A percentile compares a stretch with the other conserved stretches of the same genome.
Evolutionary conservation across 2,113 vertebrate species (phyloP).

Genomic region (Laterallus jamaicensis): DNA sequence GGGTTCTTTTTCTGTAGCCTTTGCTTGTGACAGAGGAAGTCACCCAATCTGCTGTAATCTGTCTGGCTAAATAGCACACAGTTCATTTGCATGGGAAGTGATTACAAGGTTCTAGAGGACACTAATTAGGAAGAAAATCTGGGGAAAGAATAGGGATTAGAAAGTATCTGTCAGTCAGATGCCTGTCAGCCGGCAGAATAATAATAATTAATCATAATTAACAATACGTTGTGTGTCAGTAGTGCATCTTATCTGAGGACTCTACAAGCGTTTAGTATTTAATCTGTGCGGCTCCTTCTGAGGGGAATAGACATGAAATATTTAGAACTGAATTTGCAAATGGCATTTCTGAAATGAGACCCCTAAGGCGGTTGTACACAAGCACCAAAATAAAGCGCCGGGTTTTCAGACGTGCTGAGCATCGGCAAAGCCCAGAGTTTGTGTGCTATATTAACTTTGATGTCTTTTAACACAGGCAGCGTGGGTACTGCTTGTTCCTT

Average conservation of each 20-base stretch:
- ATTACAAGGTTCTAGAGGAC: constrained; percentile 53
- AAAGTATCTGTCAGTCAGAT: constrained; percentile 5
- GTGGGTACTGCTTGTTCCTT: rapidly evolving
- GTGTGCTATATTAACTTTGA: background rate
- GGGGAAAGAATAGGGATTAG: constrained; percentile 44
- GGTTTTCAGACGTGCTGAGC: background rate
- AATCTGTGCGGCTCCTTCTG: background rate
- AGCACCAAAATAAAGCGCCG: background rate
- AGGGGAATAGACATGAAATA: constrained; percentile 30
- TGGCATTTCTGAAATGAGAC: constrained; percentile 18
- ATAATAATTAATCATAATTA: constrained; percentile 47
- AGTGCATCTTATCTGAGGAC: constrained; percentile 10
- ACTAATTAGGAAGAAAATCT: constrained; percentile 48
- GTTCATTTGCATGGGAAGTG: constrained; percentile 8
- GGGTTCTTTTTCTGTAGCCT: background rate
- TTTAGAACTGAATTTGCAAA: constrained; percentile 43
- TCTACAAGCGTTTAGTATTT: constrained; percentile 21
- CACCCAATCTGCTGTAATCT: background rate
- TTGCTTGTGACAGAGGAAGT: background rate
- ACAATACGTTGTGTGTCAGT: constrained; percentile 5
- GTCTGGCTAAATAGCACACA: background rate
- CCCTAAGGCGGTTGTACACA: background rate
- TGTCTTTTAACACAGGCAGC: background rate
- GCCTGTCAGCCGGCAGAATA: constrained; percentile 23
- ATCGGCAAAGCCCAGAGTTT: background rate